Base-by-base conservation (phyloP, 2,888 invertebrate genomes). In the Opisthograptis luteolata region DNA sequence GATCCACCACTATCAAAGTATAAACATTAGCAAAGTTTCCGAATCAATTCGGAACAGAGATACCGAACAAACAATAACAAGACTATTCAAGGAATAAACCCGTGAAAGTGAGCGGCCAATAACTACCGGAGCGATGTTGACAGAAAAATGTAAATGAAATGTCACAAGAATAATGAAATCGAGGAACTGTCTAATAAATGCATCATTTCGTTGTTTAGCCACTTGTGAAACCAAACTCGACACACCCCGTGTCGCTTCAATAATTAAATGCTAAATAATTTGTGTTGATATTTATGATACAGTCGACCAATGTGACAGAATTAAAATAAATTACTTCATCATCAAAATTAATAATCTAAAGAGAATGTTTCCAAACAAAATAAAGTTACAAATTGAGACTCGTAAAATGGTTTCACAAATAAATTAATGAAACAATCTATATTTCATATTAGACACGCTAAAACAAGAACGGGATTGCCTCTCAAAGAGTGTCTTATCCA, bases 111-210 rank as follows among this genome's bases (percentile, higher is more conserved):
- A 20, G 40, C 47, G 9, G 9, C 12, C 13, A 15, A 30, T 3
- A 35, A 12, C 13, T n/a, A 12, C n/a, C 20, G 13, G 12, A 17
- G 17, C 31, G 14, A 41, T 41, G 40, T 28, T 30, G 35, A 35
- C 34, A 47, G 30, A 37, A 42, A 17, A 36, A 42, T 34, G 47
- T 41, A 35, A 47, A 47, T 41, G 17, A 42, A 37, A 49, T 42
- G 24, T 25, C 31, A 22, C 31, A 14, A 13, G 30, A 41, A 48
- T 48, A 36, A 36, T 42, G 36, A 42, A 42, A 42, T 37, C 31
- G 31, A 32, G 17, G 19, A 31, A 17, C 3, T 31, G 30, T 27
- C 20, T 14, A 36, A 35, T 36, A 30, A 22, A 25, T 35, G 40
- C 32, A 35, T 35, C 27, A 27, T 28, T 39, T 46, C 19, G 32